phyloP scores from a whole-genome alignment of 2,113 vertebrate genomes.

The Gadus macrocephalus region DNA sequence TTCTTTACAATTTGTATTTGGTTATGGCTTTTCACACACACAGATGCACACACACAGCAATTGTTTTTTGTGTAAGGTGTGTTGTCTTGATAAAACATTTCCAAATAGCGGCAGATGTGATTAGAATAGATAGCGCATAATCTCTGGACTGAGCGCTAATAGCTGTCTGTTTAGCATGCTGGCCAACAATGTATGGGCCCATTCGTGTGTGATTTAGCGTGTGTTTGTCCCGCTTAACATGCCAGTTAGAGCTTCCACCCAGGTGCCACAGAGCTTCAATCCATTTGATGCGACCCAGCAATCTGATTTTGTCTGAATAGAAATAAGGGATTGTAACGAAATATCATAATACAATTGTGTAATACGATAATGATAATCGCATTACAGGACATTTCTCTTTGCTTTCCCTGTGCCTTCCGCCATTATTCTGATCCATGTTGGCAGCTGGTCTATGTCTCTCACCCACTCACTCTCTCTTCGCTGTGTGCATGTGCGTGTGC shows the following conservation, averaged over 20 bases:
- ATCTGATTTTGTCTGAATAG: conserved; percentile 57
- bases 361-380: conserved; percentile 57
- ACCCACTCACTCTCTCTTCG: conserved; percentile 6
- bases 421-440: conserved; percentile 47
- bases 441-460: conserved; percentile 33
- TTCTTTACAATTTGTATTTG: not conserved
- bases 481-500: not conserved
- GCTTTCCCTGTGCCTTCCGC: conserved; percentile 36
- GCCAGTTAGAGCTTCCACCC: conserved; percentile 14
- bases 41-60: not conserved
- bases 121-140: conserved; percentile 53
- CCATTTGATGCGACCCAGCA: conserved; percentile 42
- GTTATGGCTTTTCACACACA: conserved; percentile 1
- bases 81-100: conserved; percentile 43
- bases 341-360: conserved; percentile 52
- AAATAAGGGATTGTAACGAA: conserved; percentile 47
- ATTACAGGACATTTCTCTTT: conserved; percentile 39
- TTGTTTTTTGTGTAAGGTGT: not conserved
- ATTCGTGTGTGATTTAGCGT: not conserved
- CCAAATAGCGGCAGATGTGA: conserved; percentile 15
- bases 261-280: conserved; percentile 49
- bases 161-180: conserved; percentile 44
- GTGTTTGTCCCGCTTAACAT: not conserved
- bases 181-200: conserved; percentile 3
- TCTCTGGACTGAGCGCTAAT: conserved; percentile 30